Evolutionary conservation across 23 tunicate species (phyloP), one percentile per base, ranked within the genome.

Genomic region (Ciona savignyi): DNA sequence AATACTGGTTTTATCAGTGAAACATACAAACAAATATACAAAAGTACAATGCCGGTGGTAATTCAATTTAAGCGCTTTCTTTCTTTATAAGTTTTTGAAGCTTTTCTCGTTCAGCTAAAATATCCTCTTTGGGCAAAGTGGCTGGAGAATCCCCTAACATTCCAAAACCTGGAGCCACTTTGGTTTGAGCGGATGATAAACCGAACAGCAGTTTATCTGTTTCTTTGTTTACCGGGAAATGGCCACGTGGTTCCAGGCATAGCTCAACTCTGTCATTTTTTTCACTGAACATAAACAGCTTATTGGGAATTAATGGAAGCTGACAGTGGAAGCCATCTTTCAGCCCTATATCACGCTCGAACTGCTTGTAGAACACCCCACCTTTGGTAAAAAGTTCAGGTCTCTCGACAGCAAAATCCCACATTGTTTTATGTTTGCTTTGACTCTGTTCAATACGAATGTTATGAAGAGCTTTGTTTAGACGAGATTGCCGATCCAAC

Each of bases 301-400:
- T 30, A 32, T 64, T 79, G 31, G 80, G 67, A n/a, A 87, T 65
- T 19, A 80, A 33, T 9, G 95, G 95, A 23, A 87, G 67, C 3
- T 49, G 27, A 65, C 95, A 87, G 49, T 87, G 95, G 3, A 29
- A 34, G 42, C 74, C 78, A 71, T 77, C 78, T 27, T 60, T 32
- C 1, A 88, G 35, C 2, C 96, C 96, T 34, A 88, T 77, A 34
- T 88, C 96, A 30, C 26, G 26, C 30, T 85, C 34, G 60, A 88
- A 81, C 48, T 88, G 80, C 56, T 81, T 76, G 64, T 81, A 88
- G 35, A 88, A 77, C 1, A 79, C 86, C 2, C 96, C 96, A 1
- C 87, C 96, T 11, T 80, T 80, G 31, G 34, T 63, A 63, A 88
- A 88, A 23, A 82, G 70, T 48, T 81, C 80, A 25, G 96, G 87